Base-by-base conservation (phyloP, 2,888 invertebrate genomes). In the Allygus modestus region DNA sequence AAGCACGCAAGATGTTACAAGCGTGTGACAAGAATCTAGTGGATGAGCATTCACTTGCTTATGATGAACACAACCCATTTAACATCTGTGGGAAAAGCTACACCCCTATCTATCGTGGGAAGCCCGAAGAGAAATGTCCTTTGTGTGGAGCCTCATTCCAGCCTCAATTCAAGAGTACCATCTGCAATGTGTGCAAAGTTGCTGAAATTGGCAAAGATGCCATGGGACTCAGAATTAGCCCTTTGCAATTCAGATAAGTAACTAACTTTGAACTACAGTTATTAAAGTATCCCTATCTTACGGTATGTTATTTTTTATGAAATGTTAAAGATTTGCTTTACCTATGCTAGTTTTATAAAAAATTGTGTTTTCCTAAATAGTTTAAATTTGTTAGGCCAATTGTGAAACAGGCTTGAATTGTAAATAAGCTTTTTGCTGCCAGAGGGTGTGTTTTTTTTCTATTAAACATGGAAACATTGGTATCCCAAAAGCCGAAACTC, bases 61-160 rank as follows among this genome's bases (percentile, higher is more conserved):
- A 99, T 89, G 99, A 99, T 88, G 98, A 99, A 89, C 98, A 98
- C 90, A 99, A 99, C 91, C 99, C 99, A 0, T 99, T 99, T 91
- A 95, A 94, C 84, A 92, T 99, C 61, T 99, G 99, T 90, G 98
- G 97, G 0, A 94, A 95, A 43, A 95, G 96, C 31, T 99, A 96
- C 91, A 96, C 94, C 73, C 99, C 99, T 0, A 97, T 99, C 85
- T 99, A 99, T 89, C 94, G 97, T 89, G 99, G 99, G 31, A 98
- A 98, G 89, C 96, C 97, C 0, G 97, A 98, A 89, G 95, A 96
- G 69, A 97, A 96, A 88, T 99, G 99, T 89, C 94, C 98, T 0
- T 93, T 99, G 41, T 99, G 99, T 89, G 94, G 93, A 0, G 96
- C 98, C 0, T 95, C 95, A 83, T 99, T 96, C 91, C 92, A 96